Evolutionary conservation across 2,797 vertebrate species (phyloP).

Genomic region (Knipowitschia caucasica): DNA sequence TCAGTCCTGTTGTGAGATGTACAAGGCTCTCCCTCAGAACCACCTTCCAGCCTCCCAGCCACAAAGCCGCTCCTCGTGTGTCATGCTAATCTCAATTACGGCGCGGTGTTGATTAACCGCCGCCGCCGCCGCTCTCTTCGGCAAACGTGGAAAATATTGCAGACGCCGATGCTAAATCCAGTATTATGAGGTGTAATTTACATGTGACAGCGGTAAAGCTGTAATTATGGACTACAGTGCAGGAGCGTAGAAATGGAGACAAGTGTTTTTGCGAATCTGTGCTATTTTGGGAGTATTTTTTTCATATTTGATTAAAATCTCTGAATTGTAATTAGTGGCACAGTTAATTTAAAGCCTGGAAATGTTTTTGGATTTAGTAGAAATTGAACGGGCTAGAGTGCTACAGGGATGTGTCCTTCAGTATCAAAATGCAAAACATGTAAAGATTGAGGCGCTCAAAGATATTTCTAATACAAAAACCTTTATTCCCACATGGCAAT

Average conservation of each 20-base stretch:
- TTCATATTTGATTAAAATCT: no score
- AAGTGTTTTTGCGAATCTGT: background rate
- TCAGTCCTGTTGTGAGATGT: constrained; percentile 63
- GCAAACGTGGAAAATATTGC: constrained; percentile 27
- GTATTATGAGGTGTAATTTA: constrained; percentile 6
- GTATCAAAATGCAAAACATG: no score
- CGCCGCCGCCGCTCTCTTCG: constrained; percentile 10
- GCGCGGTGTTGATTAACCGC: constrained; percentile 37
- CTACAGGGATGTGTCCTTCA: no score
- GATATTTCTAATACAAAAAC: no score
- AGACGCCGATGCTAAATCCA: constrained; percentile 13
- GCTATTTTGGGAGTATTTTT: background rate
- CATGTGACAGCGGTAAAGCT: background rate
- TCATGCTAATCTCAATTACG: constrained; percentile 56
- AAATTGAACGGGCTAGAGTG: no score
- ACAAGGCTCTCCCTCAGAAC: constrained; percentile 53
- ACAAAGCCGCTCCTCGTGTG: constrained; percentile 40
- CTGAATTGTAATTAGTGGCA: background rate
- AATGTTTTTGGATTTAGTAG: background rate
- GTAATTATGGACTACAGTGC: background rate
- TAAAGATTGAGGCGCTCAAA: no score
- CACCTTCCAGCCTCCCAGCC: constrained; percentile 36
- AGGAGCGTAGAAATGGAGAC: constrained; percentile 5
- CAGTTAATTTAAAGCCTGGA: background rate
- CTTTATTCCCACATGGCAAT: no score